Evolutionary conservation across 2,797 vertebrate species (phyloP).

Genomic region (Urosaurus nigricauda): DNA sequence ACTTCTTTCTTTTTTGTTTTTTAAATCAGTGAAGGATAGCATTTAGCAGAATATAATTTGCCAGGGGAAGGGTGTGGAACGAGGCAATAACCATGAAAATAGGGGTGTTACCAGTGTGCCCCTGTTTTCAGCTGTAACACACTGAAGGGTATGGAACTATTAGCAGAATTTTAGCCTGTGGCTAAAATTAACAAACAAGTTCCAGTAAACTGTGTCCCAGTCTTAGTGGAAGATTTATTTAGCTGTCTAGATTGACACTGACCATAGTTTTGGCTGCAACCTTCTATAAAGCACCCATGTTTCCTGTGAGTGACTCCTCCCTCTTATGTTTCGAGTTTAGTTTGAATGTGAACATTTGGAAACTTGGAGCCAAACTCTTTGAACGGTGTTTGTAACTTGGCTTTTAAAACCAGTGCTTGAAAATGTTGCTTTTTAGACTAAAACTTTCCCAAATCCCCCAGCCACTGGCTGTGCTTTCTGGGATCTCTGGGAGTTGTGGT

Average conservation of each 20-base stretch:
- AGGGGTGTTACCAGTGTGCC: neutral
- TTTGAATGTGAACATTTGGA: neutral
- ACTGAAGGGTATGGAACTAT: neutral
- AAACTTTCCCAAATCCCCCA: no score
- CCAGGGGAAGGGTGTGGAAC: no score
- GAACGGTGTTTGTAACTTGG: neutral
- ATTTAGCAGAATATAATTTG: neutral
- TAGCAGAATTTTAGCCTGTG: neutral
- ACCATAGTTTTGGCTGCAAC: neutral
- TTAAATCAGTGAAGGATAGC: neutral
- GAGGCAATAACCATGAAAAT: neutral
- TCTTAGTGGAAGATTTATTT: neutral
- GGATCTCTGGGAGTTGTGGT: no score
- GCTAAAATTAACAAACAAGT: slow-evolving; percentile 14
- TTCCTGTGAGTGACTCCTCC: neutral
- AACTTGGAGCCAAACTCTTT: neutral
- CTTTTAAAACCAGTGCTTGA: neutral
- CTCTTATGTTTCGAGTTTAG: neutral
- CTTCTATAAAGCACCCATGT: neutral
- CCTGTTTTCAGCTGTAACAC: neutral
- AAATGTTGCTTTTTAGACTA: no score
- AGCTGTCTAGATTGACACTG: neutral
- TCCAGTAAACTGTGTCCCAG: slow-evolving; percentile 25
- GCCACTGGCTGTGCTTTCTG: no score
- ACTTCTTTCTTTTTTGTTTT: neutral